Base-by-base conservation (phyloP, 2,888 invertebrate species). In the Nomada fabriciana region DNA sequence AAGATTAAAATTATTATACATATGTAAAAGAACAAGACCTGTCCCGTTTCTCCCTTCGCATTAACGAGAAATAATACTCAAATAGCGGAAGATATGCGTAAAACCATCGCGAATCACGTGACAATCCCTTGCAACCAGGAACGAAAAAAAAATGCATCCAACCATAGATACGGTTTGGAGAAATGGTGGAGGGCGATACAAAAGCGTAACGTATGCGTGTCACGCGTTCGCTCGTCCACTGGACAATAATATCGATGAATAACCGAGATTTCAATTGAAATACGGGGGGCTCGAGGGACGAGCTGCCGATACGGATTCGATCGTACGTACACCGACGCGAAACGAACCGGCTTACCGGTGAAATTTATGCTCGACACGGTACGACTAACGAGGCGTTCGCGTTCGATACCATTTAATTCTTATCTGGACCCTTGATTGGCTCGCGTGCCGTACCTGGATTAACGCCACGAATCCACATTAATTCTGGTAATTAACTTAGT, bases 361-460 rank as follows among this genome's bases (percentile, higher is more conserved):
- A 53, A 89, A 89, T 89, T 88, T 89, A 89, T 85, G 84, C 80
- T 53, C 73, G 77, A 85, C 89, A 81, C 55, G 80, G 73, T 47
- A 50, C 68, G 70, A 76, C 86, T 89, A 90, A 90, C 86, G 87
- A 90, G 89, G 86, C 85, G 88, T 87, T 85, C 53, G 43, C 77
- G 84, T 70, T 77, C 85, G 83, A 86, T 89, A 87, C 81, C 84
- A 74, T 88, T 88, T 85, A 85, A 91, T 91, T 91, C 90, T 90
- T 90, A 91, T 91, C 89, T 88, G 73, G 74, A 70, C 85, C 29
- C 86, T 89, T 85, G 89, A 90, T 90, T 88, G 89, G 88, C 88
- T 92, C 89, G 91, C 90, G 90, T 91, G 91, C 90, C 88, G 81
- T 75, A 82, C 86, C 76, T 82, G 88, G 85, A 90, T 89, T 88